Evolutionary conservation across 2,797 vertebrate genomes (phyloP), one percentile per base, ranked within the genome.

Genomic region (Eidolon dupreanum): DNA sequence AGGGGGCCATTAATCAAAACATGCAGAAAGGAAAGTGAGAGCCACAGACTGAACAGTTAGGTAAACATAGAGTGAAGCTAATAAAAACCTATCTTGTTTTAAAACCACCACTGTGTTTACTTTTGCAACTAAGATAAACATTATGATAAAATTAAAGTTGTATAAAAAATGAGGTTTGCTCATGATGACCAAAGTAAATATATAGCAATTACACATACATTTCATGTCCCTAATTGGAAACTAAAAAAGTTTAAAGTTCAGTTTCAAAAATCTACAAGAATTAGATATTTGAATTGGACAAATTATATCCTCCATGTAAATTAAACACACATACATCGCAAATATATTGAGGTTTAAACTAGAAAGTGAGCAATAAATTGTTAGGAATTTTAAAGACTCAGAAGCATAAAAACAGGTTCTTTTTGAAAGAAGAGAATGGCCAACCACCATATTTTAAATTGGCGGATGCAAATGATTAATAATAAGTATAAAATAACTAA

Each of bases 121-220:
- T 95, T 97, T 96, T 94, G 51, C 85, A 97, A 96, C 90, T 94
- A 98, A 97, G 73, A 95, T 96, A 98, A 97, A 97, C 95, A 97
- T 94, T 95, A 90, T 97, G 94, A 96, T 97, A 97, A 97, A 97
- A 97, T 97, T 97, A 97, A 96, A 96, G 73, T 79, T 93, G 90
- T 91, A n/a, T 87, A 97, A 95, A 90, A 97, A 97, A 93, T 93
- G 88, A 95, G 93, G 87, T 90, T 97, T 97, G 85, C 87, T 97
- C 83, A 77, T 92, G 65, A 90, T 95, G 82, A 96, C 93, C 78
- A 97, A 97, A 94, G 77, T 90, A 97, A 95, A 97, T 63, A 81
- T 28, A 95, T 24, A 94, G 49, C 75, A 95, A 94, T 6, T 92
- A 63, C 41, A 90, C 41, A 63, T 79, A 90, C 53, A 94, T 41